phyloP scores from a whole-genome alignment of 2,797 vertebrate genomes.

The Peromyscus melanophrys region DNA sequence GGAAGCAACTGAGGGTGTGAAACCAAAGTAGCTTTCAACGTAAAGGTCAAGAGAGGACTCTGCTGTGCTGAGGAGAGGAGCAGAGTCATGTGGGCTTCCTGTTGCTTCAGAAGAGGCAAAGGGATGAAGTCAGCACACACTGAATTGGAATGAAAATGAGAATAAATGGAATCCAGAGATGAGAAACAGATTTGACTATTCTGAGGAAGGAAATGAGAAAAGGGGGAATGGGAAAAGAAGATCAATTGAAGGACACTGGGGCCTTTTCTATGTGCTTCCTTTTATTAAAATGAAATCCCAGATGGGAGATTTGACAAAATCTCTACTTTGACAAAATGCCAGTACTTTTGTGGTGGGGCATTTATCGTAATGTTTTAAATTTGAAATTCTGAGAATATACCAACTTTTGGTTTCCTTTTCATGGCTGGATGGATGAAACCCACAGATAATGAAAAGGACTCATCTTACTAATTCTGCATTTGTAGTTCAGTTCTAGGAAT shows the following conservation, averaged over 20 bases:
- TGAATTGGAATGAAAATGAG: not conserved
- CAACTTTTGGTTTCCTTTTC: constrained; percentile 45
- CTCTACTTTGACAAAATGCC: not conserved
- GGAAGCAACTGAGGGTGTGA: not conserved
- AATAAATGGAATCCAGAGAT: not conserved
- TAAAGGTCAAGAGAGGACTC: not conserved
- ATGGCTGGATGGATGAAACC: constrained; percentile 12
- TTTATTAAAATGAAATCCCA: constrained; percentile 1
- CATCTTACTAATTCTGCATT: not conserved
- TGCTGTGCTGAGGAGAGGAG: not conserved
- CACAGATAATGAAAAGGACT: constrained; percentile 12
- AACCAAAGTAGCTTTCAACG: not conserved
- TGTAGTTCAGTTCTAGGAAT: constrained; percentile 4
- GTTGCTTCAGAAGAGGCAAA: not conserved
- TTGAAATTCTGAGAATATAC: not conserved
- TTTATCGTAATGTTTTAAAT: not conserved
- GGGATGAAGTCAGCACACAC: not conserved
- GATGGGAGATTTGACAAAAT: constrained; percentile 14
- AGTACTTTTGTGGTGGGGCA: not conserved
- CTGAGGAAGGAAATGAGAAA: not conserved
- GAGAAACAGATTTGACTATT: not conserved
- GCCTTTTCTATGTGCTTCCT: not conserved
- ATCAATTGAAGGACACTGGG: not conserved
- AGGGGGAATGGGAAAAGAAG: not conserved
- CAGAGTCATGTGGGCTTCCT: not conserved